phyloP scores from a whole-genome alignment of 2,797 vertebrate species.

The Orestias chungarensis region DNA sequence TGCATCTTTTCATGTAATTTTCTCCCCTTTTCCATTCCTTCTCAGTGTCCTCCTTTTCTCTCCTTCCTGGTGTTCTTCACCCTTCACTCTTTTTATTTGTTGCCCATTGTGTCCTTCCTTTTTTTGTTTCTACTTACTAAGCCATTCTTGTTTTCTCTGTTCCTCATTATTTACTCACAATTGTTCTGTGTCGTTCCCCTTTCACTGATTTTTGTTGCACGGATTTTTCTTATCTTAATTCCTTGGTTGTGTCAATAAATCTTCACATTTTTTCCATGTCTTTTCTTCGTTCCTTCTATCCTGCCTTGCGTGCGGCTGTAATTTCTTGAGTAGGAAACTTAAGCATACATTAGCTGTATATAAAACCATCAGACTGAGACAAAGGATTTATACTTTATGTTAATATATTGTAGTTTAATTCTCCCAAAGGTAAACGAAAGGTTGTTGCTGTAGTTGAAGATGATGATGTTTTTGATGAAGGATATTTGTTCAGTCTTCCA shows the following conservation, averaged over 20 bases:
- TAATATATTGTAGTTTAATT: no score
- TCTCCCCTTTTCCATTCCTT: background rate
- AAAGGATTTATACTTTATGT: no score
- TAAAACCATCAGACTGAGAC: no score
- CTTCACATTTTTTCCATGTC: background rate
- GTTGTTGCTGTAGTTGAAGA: no score
- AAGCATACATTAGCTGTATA: background rate
- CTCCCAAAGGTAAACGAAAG: no score
- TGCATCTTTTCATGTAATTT: background rate
- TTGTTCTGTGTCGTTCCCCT: background rate
- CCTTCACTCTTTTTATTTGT: no score
- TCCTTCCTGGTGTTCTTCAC: background rate
- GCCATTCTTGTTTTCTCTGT: background rate
- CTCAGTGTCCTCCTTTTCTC: no score
- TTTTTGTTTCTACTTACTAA: background rate
- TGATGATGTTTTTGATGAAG: no score
- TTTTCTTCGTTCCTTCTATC: background rate
- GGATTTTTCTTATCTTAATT: background rate
- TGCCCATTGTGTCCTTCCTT: no score
- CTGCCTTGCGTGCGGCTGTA: no score
- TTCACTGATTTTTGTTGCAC: background rate
- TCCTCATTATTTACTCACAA: background rate
- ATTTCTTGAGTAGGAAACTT: background rate
- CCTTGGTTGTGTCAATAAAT: background rate
- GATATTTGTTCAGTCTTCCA: no score